phyloP scores from a whole-genome alignment of 1,140 invertebrate genomes.

The Drosophila saltans region DNA sequence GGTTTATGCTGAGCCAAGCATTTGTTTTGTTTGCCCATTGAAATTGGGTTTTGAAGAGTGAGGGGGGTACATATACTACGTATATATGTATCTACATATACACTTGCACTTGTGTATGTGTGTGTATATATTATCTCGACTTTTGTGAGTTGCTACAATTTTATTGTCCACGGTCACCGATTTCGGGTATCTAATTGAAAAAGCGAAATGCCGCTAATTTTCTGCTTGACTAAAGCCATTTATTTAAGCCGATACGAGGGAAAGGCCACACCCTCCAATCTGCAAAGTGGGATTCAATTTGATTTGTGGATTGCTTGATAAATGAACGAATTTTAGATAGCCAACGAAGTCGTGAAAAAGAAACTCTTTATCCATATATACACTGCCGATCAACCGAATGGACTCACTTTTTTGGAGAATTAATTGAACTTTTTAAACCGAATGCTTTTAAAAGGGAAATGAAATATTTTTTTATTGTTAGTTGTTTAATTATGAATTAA shows the following conservation, averaged over 20 bases:
- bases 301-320: slow-evolving; percentile 34
- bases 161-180: slow-evolving; percentile 39
- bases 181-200: slow-evolving; percentile 56
- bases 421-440: too few species aligned
- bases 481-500: too few species aligned
- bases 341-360: too few species aligned
- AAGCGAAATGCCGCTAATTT: slow-evolving; percentile 61
- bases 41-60: slow-evolving; percentile 2
- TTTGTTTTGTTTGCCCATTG: slow-evolving; percentile 63
- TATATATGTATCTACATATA: too few species aligned
- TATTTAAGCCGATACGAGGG: slow-evolving; percentile 47
- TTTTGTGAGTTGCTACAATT: slow-evolving; percentile 32
- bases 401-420: too few species aligned
- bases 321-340: slow-evolving; percentile 2
- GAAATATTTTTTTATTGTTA: too few species aligned
- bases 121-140: slow-evolving; percentile 30
- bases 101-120: background rate
- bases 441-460: too few species aligned
- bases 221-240: slow-evolving; percentile 70
- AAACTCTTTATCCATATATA: too few species aligned
- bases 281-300: slow-evolving; percentile 24
- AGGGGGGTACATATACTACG: background rate
- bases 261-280: slow-evolving; percentile 25
- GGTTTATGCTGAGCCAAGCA: slow-evolving; percentile 71
- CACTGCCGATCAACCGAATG: too few species aligned